phyloP scores from a whole-genome alignment of 2,888 invertebrate species.

The Timema podura region DNA sequence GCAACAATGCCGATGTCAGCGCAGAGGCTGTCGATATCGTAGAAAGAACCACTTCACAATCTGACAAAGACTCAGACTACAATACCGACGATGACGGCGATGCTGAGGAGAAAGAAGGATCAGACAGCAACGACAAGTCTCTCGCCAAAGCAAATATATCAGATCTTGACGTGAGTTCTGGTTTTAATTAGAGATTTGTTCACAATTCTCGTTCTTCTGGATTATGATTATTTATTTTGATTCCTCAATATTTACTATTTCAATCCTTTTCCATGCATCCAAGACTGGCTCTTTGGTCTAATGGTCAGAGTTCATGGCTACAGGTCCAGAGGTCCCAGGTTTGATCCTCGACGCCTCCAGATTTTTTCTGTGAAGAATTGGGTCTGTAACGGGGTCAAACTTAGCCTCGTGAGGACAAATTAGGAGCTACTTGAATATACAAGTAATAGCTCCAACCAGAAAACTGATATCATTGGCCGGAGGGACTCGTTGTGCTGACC shows the following conservation, averaged over 20 bases:
- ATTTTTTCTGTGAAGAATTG: no score
- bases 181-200: not conserved
- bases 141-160: constrained; percentile 68
- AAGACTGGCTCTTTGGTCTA: no score
- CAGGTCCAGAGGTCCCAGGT: no score
- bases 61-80: constrained; percentile 33
- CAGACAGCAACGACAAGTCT: constrained; percentile 46
- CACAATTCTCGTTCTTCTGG: not conserved
- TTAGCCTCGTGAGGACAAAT: no score
- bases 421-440: no score
- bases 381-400: no score
- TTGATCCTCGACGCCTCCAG: no score
- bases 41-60: constrained; percentile 21
- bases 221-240: constrained; percentile 5
- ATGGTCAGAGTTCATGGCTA: no score
- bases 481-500: no score
- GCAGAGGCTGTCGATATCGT: constrained; percentile 35
- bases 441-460: no score
- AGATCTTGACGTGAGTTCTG: constrained; percentile 62
- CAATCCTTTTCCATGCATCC: not conserved
- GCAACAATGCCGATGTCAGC: constrained; percentile 48
- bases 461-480: no score
- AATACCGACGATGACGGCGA: constrained; percentile 36
- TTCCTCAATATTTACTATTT: not conserved
- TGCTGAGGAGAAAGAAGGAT: constrained; percentile 35